These are phyloP conservation scores for Cairina moschata DNA, from an alignment of 2,113 vertebrate genomes.

Conservation along the genomic window DNA sequence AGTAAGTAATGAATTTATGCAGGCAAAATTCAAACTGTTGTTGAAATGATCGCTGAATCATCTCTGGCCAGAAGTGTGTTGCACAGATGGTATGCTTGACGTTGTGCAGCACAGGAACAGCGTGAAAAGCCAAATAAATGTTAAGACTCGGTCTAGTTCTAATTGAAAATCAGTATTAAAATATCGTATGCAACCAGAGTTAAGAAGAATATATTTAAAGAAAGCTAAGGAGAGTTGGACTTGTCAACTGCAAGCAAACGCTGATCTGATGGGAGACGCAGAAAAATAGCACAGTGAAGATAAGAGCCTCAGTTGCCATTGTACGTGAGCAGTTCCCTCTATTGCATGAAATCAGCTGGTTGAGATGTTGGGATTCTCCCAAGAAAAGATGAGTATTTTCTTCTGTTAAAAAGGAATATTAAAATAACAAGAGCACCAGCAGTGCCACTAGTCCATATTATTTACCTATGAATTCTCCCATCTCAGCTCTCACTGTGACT, in stretches of 20 bases:
- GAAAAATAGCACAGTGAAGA: background rate
- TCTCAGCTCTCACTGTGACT: background rate
- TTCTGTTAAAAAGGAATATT: background rate
- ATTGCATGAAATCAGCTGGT: background rate
- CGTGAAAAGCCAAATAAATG: slow-evolving; percentile 68
- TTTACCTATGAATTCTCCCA: background rate
- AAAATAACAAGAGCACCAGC: background rate
- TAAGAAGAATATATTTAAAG: background rate
- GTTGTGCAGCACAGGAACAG: slow-evolving; percentile 50
- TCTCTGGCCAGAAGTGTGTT: slow-evolving; percentile 63
- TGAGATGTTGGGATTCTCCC: background rate
- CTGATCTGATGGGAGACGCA: background rate
- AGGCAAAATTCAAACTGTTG: slow-evolving; percentile 4
- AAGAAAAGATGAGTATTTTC: fast-evolving
- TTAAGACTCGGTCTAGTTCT: slow-evolving; percentile 62
- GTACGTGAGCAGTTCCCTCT: background rate
- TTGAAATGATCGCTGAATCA: slow-evolving; percentile 43
- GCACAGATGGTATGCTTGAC: slow-evolving; percentile 67
- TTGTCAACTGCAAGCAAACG: background rate
- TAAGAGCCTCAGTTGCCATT: too few species aligned
- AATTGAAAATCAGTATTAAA: slow-evolving; percentile 62
- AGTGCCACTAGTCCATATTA: background rate
- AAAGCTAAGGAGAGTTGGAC: background rate
- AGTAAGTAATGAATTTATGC: slow-evolving; percentile 7
- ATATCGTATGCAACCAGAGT: slow-evolving; percentile 32